Evolutionary conservation across 2,113 vertebrate genomes (phyloP), one percentile per base, ranked within the genome.

Genomic region (Caretta caretta): DNA sequence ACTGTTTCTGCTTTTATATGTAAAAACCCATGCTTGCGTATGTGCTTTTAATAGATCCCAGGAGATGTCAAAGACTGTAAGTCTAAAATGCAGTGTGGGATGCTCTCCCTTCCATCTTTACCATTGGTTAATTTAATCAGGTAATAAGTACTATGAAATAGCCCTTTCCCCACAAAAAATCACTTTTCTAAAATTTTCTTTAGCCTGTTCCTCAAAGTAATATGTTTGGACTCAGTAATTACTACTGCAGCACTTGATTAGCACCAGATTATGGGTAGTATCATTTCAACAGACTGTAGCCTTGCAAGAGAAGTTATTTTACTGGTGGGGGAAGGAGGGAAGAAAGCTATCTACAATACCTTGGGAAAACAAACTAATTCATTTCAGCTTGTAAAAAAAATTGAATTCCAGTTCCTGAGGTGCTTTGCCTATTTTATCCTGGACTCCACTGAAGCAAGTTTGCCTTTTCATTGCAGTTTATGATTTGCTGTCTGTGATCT

Each of bases 141-240:
- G 92, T 97, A 96, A 90, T 96, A 96, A 91, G 96, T 97, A 93
- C 83, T 96, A 94, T 95, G 90, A 90, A 96, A 94, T 84, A 97
- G 96, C 93, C 83, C 85, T 81, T 90, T 4, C 95, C 35, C 35
- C 17, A 35, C 5, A 38, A 17, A 62, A 92, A 91, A 95, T 97
- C 93, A 92, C 93, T 94, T 96, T 97, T 95, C 92, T 95, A 92
- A 94, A 88, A 93, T 90, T 93, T 97, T 93, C 81, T 95, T 97
- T 96, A 93, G 95, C 92, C 87, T 50, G 84, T 92, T 97, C 10
- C 89, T 97, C 31, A 2, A 87, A 97, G 91, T 86, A 89, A 49
- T 96, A 89, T 76, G 85, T 97, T 93, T 89, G 90, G 95, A 96
- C 90, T 83, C 91, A 88, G 72, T 95, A 46, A 96, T 98, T 84